phyloP scores from a whole-genome alignment of 2,888 invertebrate species.

The Rhagium mordax region DNA sequence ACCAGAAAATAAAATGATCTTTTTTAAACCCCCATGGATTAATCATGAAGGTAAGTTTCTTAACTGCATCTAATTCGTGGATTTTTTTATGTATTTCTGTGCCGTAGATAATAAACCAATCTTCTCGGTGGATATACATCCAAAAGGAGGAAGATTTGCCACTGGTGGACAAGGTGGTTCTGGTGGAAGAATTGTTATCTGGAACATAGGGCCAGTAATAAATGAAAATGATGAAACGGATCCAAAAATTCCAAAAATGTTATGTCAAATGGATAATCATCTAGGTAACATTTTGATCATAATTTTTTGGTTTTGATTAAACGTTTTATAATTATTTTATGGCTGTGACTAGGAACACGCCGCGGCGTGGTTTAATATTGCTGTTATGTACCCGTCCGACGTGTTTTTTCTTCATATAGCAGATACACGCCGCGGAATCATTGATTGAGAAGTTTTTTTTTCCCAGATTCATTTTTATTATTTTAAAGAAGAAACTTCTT shows the following conservation, averaged over 20 bases:
- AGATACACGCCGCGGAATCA: no score
- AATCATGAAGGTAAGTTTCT: slow-evolving; percentile 85
- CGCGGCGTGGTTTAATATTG: no score
- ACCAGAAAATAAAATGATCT: slow-evolving; percentile 47
- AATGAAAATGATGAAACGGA: slow-evolving; percentile 85
- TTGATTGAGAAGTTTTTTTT: no score
- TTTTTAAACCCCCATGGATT: slow-evolving; percentile 57
- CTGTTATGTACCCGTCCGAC: no score
- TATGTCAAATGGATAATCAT: slow-evolving; percentile 98
- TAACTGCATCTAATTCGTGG: slow-evolving; percentile 19
- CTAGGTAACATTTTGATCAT: slow-evolving; percentile 75
- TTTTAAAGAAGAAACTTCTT: no score
- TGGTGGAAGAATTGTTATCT: slow-evolving; percentile 93
- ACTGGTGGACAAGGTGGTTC: slow-evolving; percentile 95
- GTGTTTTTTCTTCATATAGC: no score
- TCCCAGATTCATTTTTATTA: no score
- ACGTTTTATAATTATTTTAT: no score
- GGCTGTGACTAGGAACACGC: no score
- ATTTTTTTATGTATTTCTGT: not conserved
- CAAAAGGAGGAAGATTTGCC: slow-evolving; percentile 94
- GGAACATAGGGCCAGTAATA: slow-evolving; percentile 93
- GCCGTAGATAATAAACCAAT: slow-evolving; percentile 86
- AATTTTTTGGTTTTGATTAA: slow-evolving; percentile 3
- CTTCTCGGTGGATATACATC: slow-evolving; percentile 98
- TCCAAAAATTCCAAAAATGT: slow-evolving; percentile 89